Base-by-base conservation (phyloP, 2,888 invertebrate species). In the Rhopalosiphum nymphaeae region DNA sequence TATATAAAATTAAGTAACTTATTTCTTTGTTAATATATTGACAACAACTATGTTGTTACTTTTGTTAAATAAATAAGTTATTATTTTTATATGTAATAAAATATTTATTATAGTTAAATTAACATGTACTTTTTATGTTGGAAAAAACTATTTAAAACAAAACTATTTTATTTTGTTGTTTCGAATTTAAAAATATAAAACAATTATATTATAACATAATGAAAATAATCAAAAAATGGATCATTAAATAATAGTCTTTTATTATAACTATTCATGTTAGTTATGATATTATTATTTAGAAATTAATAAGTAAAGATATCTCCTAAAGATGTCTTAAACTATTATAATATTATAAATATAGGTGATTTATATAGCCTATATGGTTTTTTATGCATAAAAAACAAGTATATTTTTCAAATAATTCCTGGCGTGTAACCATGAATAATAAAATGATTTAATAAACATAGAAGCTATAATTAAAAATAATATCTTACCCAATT, bases 401-500 rank as follows among this genome's bases (percentile, higher is more conserved):
- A 67, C n/a, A 78, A 13, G 5, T 78, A 16, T 53, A 53, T 53
- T 53, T 53, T 53, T 78, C 36, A 78, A 78, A 36, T 78, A 21
- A 36, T 78, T 78, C 3, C 21, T 78, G 9, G 0, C 21, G n/a
- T 21, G 9, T 9, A 21, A 85, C 13, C 4, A 86, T 29, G 3
- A 44, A 29, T 86, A 86, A 29, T 42, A 10, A 4, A 53, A 85
- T 44, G 10, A 85, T 85, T 44, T 25, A 36, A 78, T 7, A 21
- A 78, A 78, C 21, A 78, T 67, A 16, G 3, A 16, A 88, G 9
- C 21, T 42, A 26, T 61, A 21, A 90, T 53, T 53, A 67, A 57
- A 42, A 11, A 57, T 49, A 7, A 36, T 92, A 67, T 87, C 61
- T 92, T 88, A 92, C 92, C 92, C 92, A 92, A 26, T 16, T 49